Percentiles rank a stretch among this genome's conserved stretches.
Conservation (phyloP, 2,113 vertebrate genomes). For the Poeciliopsis prolifica region DNA sequence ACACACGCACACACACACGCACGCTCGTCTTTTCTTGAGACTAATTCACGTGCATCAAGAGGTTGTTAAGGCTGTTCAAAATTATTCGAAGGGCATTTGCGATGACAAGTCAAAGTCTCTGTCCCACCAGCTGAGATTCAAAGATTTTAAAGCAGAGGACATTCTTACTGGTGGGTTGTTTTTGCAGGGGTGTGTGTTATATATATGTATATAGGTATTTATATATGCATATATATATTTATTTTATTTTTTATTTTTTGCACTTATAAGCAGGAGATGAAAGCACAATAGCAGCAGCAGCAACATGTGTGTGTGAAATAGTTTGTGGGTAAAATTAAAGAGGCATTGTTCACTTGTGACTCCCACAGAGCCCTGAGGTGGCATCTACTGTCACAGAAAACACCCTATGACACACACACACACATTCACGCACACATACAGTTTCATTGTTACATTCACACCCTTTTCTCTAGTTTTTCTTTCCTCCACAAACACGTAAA, state of each 20-base stretch:
- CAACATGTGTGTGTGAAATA: conserved; percentile 31
- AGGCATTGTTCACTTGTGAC: conserved; percentile 52
- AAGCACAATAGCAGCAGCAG: conserved; percentile 65
- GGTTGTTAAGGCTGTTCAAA: conserved; percentile 62
- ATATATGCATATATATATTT: too few relatives aligned
- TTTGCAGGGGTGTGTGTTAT: background rate
- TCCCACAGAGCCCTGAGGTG: conserved; percentile 74
- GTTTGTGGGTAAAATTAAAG: conserved; percentile 36
- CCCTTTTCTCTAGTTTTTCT: conserved; percentile 23
- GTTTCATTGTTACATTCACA: conserved; percentile 55
- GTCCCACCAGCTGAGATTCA: conserved; percentile 2
- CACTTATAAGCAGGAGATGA: conserved; percentile 66
- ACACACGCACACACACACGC: conserved; percentile 7
- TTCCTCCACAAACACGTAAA: conserved; percentile 55
- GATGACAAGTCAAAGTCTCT: conserved; percentile 18
- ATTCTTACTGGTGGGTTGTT: conserved; percentile 21
- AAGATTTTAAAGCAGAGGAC: conserved; percentile 43
- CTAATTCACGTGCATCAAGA: conserved; percentile 67
- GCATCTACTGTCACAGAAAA: conserved; percentile 65
- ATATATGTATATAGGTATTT: background rate
- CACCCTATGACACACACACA: conserved; percentile 42
- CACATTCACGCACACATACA: conserved; percentile 10
- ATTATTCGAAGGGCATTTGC: conserved; percentile 31
- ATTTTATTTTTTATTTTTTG: conserved; percentile 12
- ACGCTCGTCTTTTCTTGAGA: conserved; percentile 27